These are phyloP conservation scores for Graptemys geographica DNA, from an alignment of 2,797 vertebrate genomes.

Conservation along the genomic window DNA sequence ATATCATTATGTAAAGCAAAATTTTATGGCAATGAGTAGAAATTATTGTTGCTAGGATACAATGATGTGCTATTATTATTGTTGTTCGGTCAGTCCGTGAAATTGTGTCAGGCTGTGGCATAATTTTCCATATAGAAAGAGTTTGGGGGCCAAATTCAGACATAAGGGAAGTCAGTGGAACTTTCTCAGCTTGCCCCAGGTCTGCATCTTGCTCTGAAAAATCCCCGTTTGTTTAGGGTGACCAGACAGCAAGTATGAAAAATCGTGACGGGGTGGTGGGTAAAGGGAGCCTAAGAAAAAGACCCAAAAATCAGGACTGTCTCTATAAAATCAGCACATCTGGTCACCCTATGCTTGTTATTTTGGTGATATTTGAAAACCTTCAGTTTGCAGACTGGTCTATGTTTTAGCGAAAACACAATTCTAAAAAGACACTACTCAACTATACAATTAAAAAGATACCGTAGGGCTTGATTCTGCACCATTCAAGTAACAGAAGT, in stretches of 20 bases:
- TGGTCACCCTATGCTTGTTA: not conserved
- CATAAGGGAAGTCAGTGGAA: not conserved
- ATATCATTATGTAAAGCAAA: not conserved
- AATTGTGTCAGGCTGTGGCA: not conserved
- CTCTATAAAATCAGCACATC: no score
- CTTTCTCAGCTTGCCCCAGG: not conserved
- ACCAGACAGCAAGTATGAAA: no score
- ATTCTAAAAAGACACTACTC: not conserved
- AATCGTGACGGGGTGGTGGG: no score
- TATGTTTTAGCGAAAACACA: not conserved
- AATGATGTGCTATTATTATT: not conserved
- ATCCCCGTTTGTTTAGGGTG: not conserved
- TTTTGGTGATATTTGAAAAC: not conserved
- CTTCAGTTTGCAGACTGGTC: not conserved
- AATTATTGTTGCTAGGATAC: conserved; percentile 5
- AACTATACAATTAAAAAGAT: not conserved
- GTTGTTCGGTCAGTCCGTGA: not conserved
- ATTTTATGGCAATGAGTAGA: not conserved
- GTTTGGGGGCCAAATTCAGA: not conserved
- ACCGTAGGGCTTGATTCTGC: not conserved
- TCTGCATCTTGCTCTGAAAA: not conserved
- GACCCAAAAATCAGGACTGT: no score
- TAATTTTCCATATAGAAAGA: not conserved
- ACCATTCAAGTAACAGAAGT: not conserved
- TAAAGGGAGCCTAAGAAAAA: no score